These are phyloP conservation scores for Danionella cerebrum DNA, from an alignment of 2,113 vertebrate genomes.

Conservation along the genomic window DNA sequence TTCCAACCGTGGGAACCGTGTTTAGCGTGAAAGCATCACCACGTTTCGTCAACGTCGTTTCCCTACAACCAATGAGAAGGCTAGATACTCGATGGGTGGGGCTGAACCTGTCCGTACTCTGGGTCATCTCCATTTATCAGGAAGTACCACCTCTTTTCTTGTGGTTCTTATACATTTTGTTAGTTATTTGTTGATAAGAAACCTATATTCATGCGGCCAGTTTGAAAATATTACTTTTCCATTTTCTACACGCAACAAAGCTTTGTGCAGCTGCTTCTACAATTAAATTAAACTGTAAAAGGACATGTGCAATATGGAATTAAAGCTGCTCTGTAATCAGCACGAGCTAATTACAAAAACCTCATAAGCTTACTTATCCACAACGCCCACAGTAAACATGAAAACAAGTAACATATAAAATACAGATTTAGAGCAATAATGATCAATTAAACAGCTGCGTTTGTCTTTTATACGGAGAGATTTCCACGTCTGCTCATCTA, in stretches of 20 bases:
- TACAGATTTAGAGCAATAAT: neutral
- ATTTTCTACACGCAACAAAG: constrained; percentile 23
- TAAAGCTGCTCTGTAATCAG: constrained; percentile 4
- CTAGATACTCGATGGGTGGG: too few species aligned
- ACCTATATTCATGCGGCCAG: constrained; percentile 4
- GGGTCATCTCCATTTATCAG: too few species aligned
- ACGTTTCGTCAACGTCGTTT: too few species aligned
- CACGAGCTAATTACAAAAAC: neutral
- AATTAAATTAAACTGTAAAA: constrained; percentile 7
- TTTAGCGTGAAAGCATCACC: too few species aligned
- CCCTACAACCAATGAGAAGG: too few species aligned
- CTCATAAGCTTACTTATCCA: neutral
- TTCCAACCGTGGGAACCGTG: too few species aligned
- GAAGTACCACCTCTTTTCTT: too few species aligned
- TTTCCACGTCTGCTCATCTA: too few species aligned
- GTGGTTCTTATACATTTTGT: neutral
- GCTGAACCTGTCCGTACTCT: too few species aligned
- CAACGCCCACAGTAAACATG: neutral
- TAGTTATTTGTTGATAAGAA: neutral
- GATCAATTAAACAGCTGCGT: neutral
- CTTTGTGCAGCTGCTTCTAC: neutral
- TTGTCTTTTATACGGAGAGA: neutral
- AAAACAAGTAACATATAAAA: too few species aligned
- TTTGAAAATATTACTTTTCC: constrained; percentile 4
- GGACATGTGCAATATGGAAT: constrained; percentile 3